A percentile compares a stretch with the other conserved stretches of the same genome.
Evolutionary conservation across 2,113 vertebrate species (phyloP).

Genomic region (Bungarus multicinctus): DNA sequence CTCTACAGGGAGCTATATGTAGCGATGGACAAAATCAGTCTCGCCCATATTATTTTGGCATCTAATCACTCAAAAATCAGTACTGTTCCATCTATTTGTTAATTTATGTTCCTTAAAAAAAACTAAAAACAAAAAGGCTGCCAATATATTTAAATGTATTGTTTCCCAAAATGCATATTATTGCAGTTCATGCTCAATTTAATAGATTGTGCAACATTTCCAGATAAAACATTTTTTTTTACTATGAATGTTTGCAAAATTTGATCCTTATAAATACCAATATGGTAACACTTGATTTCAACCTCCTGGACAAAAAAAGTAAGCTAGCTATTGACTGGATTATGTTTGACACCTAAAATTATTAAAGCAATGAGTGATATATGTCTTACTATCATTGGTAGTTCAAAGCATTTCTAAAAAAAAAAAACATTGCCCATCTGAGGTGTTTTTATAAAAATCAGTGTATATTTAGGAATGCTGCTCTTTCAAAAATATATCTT

Average conservation of each 20-base stretch:
- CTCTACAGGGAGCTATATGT: background rate
- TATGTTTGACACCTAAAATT: background rate
- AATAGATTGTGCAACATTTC: background rate
- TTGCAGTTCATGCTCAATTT: background rate
- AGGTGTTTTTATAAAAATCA: background rate
- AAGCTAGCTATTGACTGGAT: background rate
- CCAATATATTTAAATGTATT: background rate
- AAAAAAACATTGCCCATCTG: background rate
- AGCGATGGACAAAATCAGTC: background rate
- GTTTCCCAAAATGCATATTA: background rate
- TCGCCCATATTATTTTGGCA: background rate
- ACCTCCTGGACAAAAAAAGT: background rate
- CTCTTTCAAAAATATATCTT: background rate
- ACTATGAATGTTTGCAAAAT: background rate
- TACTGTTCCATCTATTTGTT: background rate
- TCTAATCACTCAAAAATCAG: background rate
- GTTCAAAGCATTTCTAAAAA: background rate
- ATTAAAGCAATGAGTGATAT: background rate
- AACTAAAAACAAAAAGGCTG: background rate
- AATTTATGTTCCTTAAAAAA: background rate
- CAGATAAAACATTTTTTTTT: background rate
- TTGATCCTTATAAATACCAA: background rate
- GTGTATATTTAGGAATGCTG: background rate
- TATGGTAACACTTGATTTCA: background rate
- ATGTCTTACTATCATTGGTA: background rate